These are phyloP conservation scores for Galaxea fascicularis DNA, from an alignment of 92 coral and sea anemone genomes.

Conservation along the genomic window DNA sequence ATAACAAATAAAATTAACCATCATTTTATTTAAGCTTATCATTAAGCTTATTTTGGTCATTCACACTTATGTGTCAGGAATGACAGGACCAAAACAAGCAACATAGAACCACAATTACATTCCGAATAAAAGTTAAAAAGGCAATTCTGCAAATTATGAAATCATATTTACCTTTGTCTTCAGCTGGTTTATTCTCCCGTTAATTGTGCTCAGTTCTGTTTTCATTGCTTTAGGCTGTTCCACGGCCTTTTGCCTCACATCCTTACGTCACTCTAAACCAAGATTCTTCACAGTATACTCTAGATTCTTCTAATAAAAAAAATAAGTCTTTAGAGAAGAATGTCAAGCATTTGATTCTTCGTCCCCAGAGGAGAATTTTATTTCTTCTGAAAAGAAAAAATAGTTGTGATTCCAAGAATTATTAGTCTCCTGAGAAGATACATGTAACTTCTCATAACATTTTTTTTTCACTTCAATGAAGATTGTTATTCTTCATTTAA, in stretches of 20 bases:
- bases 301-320: no score
- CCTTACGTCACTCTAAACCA: no score
- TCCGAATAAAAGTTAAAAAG: not conserved
- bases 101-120: not conserved
- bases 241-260: conserved; percentile 37
- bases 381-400: no score
- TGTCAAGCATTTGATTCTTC: no score
- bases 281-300: no score
- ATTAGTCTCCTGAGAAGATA: no score
- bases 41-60: not conserved
- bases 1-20: conserved; percentile 6
- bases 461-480: no score
- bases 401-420: no score
- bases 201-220: conserved; percentile 21
- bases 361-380: no score
- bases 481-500: no score
- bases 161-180: conserved; percentile 32
- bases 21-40: not conserved
- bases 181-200: conserved; percentile 16
- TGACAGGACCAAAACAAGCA: conserved; percentile 9
- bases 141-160: not conserved
- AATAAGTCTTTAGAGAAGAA: no score
- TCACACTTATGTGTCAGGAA: conserved; percentile 7
- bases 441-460: no score
- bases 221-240: conserved; percentile 17